A percentile compares a stretch with the other conserved stretches of the same genome.
Conservation (phyloP, 1,140 invertebrate species). For the Nasonia longicornis region DNA sequence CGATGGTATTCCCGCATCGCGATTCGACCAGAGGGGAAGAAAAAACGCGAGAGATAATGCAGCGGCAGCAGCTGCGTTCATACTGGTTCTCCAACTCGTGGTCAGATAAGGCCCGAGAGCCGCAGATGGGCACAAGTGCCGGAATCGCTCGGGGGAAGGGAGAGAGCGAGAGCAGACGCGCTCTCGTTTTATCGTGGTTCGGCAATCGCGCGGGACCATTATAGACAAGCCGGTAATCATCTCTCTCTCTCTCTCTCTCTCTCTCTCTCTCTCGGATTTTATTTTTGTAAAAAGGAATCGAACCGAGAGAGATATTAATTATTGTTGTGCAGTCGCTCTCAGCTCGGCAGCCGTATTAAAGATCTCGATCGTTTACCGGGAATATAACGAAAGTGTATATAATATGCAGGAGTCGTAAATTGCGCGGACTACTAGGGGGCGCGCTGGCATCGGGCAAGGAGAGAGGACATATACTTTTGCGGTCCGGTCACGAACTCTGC, state of each 20-base stretch:
- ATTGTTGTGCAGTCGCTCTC: not conserved
- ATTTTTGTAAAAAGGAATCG: not conserved
- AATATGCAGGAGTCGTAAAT: not conserved
- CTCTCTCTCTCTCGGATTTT: not conserved
- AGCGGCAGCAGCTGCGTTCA: not conserved
- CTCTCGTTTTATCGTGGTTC: not conserved
- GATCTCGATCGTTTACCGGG: not conserved
- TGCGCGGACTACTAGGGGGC: not conserved
- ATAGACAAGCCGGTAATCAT: conserved; percentile 11
- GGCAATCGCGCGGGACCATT: conserved; percentile 9
- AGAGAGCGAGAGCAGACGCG: not conserved
- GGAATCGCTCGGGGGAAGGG: conserved; percentile 14
- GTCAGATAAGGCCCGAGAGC: conserved; percentile 6
- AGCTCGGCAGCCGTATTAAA: not conserved
- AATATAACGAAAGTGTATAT: not conserved
- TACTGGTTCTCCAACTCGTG: not conserved
- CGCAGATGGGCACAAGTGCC: conserved; percentile 25
- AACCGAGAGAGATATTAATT: not conserved
- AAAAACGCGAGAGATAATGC: not conserved
- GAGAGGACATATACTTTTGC: not conserved
- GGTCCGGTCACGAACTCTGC: not conserved
- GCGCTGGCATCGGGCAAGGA: not conserved
- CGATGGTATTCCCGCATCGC: conserved; percentile 3
- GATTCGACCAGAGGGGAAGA: not conserved
- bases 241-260: not conserved